Conservation (phyloP, 2,113 vertebrate species). For the Chlamydotis undulata region DNA sequence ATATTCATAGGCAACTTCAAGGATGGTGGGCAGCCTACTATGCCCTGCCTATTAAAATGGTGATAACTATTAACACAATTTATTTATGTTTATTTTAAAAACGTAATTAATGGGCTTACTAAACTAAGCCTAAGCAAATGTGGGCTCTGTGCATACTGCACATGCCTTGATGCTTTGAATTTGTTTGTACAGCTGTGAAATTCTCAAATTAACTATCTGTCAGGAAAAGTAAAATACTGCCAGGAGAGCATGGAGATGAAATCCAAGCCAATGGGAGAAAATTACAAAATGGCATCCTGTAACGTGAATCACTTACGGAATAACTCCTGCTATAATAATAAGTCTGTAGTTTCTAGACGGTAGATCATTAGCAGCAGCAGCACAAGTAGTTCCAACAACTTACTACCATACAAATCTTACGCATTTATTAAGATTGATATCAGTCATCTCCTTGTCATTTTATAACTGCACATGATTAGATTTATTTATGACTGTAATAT, state of each 20-base stretch:
- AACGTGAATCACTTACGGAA: slow-evolving; percentile 3
- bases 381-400: slow-evolving; percentile 11
- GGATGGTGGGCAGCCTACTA: background rate
- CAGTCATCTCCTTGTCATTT: background rate
- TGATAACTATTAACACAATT: slow-evolving; percentile 26
- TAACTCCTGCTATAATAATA: slow-evolving; percentile 22
- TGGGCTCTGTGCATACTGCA: background rate
- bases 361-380: slow-evolving; percentile 32
- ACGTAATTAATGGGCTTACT: slow-evolving; percentile 5
- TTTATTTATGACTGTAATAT: background rate
- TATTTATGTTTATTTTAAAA: slow-evolving; percentile 32
- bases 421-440: slow-evolving; percentile 23
- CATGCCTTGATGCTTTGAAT: slow-evolving; percentile 34
- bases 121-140: slow-evolving; percentile 24
- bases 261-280: slow-evolving; percentile 57
- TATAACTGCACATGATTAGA: background rate
- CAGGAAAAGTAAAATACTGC: slow-evolving; percentile 61
- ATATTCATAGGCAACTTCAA: background rate
- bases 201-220: slow-evolving; percentile 63
- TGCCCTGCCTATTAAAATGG: background rate
- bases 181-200: slow-evolving; percentile 66
- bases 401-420: background rate
- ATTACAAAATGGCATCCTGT: slow-evolving; percentile 38
- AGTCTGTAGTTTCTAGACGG: slow-evolving; percentile 20
- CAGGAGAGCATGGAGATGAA: slow-evolving; percentile 33